Evolutionary conservation across 1,140 invertebrate species (phyloP), one percentile per base, ranked within the genome.

Genomic region (Cydia pomonella): DNA sequence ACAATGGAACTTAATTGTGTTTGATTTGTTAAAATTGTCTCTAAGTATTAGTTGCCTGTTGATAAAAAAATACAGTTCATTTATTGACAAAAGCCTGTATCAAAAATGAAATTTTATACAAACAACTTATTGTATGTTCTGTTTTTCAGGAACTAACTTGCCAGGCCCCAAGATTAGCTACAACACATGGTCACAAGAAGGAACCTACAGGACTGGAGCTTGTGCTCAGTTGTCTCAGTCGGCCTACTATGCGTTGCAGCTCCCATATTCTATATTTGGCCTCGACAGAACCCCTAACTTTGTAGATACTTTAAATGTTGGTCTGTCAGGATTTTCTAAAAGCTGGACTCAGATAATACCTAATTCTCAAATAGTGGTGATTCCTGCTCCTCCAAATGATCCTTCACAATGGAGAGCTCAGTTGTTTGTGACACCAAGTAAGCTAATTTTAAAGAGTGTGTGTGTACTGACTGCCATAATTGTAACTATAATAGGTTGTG

Each of bases 231-330:
- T 99, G 29, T 96, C 98, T 0, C 98, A 99, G 90, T 98, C 97
- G 23, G 97, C 98, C 0, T 97, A 99, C 86, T 97, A 97, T 86
- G 95, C 98, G 4, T 94, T 99, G 16, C 98, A 99, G 91, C 91
- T 99, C 59, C 99, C 99, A 0, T 99, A 98, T 88, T 97, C 96
- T 0, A 96, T 98, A 59, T 99, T 99, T 92, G 99, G 99, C 7
- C 93, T 99, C 3, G 99, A 99, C 16, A 95, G 98, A 76, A 99
- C 98, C 23, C 98, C 99, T 3, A 99, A 99, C 93, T 99, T 99
- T 94, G 96, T 99, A 1, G 99, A 99, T 88, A 95, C 95, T 53
- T 91, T 99, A 16, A 95, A 95, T 41, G 96, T 99, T 21, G 97
- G 97, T 9, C 94, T 99, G 74, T 97, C 94, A 76, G 94, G 94